Evolutionary conservation across 1,140 invertebrate genomes (phyloP), one percentile per base, ranked within the genome.

Genomic region (Cydia pomonella): DNA sequence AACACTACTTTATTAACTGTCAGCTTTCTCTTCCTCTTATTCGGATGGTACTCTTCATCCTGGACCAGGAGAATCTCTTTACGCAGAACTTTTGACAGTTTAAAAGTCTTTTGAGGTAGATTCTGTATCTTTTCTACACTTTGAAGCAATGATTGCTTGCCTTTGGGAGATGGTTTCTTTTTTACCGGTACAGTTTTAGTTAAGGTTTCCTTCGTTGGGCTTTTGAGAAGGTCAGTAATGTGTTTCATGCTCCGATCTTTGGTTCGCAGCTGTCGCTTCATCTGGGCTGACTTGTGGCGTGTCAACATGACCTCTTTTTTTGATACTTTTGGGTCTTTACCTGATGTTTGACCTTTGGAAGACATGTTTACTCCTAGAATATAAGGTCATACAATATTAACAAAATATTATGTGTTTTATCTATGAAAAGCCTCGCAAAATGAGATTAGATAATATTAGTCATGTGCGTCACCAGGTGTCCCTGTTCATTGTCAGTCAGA

Each of bases 221-320:
- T 75, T 44, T 79, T 80, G 10, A 80, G 66, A 44, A 77, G 62
- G 23, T 83, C 75, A 29, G 75, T 80, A 18, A 72, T 73, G 23
- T 75, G 72, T 25, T 72, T 75, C 75, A 76, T 72, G 25, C 73
- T 77, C 16, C 74, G 27, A 25, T 82, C 79, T 64, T 79, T 80
- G n/a, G 80, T 76, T 10, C 76, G 73, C 6, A 81, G 44, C 41
- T 84, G 76, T 0, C 82, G 74, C 63, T 82, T 85, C 71, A 87
- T 83, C 33, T 84, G 84, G 0, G 83, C 83, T 6, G 84, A 84
- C 78, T 86, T 88, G 27, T 78, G 84, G 18, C 88, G 78, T 4
- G 88, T 90, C 3, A 87, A 50, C 13, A 90, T 72, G 5, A 50
- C 23, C 21, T 72, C 71, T 72, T 72, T 47, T 9, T 50, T 72